Percentiles rank a stretch among this genome's conserved stretches.
These are phyloP conservation scores for Piprites chloris DNA, from an alignment of 2,113 vertebrate species.

Conservation along the genomic window DNA sequence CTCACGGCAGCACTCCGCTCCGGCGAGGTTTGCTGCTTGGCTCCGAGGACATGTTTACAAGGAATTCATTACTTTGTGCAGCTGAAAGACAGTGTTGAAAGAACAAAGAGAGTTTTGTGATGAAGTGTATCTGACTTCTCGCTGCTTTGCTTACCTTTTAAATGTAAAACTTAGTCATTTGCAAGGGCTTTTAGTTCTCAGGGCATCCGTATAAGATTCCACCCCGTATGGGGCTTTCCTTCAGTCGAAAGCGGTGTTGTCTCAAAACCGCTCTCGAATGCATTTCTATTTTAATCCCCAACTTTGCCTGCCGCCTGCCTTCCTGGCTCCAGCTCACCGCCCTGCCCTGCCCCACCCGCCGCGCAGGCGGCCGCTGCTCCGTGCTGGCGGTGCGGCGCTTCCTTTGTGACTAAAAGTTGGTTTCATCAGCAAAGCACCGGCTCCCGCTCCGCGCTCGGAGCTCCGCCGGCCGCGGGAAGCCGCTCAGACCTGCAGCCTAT, in stretches of 20 bases:
- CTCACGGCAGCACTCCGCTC: not conserved
- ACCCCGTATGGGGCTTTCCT: not conserved
- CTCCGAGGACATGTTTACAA: slow-evolving; percentile 1
- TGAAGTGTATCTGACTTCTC: slow-evolving; percentile 47
- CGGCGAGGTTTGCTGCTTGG: not conserved
- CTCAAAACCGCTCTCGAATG: slow-evolving; percentile 18
- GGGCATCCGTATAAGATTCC: slow-evolving; percentile 9
- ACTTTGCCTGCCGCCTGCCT: slow-evolving; percentile 51
- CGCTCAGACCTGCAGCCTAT: not conserved
- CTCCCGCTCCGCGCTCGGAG: not conserved
- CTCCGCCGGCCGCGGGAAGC: not conserved
- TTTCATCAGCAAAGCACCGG: not conserved
- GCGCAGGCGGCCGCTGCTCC: slow-evolving; percentile 1
- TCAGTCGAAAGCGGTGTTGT: not conserved
- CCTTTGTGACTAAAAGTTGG: not conserved
- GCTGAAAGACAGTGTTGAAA: not conserved
- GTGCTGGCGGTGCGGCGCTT: not conserved
- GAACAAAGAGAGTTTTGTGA: slow-evolving; percentile 55
- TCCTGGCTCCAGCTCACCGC: slow-evolving; percentile 7
- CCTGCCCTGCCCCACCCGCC: slow-evolving; percentile 30
- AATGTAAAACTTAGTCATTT: slow-evolving; percentile 52
- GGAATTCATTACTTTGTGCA: not conserved
- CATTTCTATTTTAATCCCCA: slow-evolving; percentile 43
- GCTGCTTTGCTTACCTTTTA: slow-evolving; percentile 59
- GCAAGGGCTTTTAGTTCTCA: slow-evolving; percentile 40